A percentile compares a stretch with the other conserved stretches of the same genome.
Conservation (phyloP, 2,113 vertebrate genomes). For the Oplegnathus fasciatus region DNA sequence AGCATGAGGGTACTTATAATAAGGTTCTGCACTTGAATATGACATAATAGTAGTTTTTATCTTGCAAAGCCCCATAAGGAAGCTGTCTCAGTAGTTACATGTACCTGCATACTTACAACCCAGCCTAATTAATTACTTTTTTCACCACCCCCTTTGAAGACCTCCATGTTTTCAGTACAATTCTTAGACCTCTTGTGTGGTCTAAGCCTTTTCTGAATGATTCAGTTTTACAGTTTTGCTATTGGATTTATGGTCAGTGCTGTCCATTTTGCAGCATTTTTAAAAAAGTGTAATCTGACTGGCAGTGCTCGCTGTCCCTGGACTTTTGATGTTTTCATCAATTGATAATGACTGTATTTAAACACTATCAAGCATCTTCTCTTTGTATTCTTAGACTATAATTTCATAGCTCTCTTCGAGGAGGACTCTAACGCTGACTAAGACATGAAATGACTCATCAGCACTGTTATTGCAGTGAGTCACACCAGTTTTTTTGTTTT, state of each 20-base stretch:
- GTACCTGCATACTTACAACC: not conserved
- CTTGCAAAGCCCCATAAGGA: not conserved
- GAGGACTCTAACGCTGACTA: not conserved
- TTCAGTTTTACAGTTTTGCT: not conserved
- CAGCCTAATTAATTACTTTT: not conserved
- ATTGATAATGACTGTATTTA: not conserved
- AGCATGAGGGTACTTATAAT: constrained; percentile 7
- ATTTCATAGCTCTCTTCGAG: not conserved
- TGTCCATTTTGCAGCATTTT: not conserved
- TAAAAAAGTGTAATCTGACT: not conserved
- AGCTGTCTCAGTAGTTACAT: not conserved
- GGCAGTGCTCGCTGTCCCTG: not conserved
- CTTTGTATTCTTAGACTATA: not conserved
- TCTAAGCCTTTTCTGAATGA: no score
- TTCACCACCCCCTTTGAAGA: not conserved
- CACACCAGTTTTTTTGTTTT: no score
- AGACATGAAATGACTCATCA: not conserved
- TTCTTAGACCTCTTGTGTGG: not conserved
- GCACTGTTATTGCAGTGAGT: not conserved
- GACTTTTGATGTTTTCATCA: not conserved
- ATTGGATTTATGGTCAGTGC: not conserved
- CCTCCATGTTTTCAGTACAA: not conserved
- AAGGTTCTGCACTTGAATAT: not conserved
- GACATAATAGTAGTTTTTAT: not conserved
- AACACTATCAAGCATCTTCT: not conserved